These are phyloP conservation scores for Chanos chanos DNA, from an alignment of 2,797 vertebrate genomes.

Conservation along the genomic window DNA sequence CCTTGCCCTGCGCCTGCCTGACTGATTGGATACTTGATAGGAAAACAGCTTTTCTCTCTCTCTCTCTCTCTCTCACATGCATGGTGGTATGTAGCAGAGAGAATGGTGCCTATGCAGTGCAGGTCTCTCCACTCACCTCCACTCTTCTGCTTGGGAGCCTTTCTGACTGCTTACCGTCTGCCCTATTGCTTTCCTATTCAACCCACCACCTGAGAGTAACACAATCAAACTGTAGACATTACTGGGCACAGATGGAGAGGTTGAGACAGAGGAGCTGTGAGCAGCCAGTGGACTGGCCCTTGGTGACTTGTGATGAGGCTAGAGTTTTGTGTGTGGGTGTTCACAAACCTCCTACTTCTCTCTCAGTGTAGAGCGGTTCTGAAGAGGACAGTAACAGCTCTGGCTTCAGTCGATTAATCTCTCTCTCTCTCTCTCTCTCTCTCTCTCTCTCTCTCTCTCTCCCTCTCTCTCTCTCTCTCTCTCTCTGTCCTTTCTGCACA, in stretches of 20 bases:
- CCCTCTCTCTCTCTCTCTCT: neutral
- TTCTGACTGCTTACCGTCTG: too few relatives aligned
- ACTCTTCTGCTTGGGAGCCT: too few relatives aligned
- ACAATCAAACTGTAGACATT: neutral
- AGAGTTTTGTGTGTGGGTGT: conserved; percentile 18
- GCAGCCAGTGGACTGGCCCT: neutral
- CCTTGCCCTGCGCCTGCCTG: conserved; percentile 1
- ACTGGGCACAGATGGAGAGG: neutral
- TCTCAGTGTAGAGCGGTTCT: too few relatives aligned
- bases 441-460: neutral
- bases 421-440: neutral
- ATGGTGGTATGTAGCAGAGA: too few relatives aligned
- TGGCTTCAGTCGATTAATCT: conserved; percentile 18
- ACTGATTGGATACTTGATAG: conserved; percentile 36
- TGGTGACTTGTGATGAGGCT: conserved; percentile 5
- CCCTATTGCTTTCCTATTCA: neutral
- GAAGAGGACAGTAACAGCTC: too few relatives aligned
- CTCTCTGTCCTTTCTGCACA: neutral
- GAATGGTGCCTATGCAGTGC: too few relatives aligned
- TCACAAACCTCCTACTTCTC: neutral
- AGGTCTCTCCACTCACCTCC: too few relatives aligned
- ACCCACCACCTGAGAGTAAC: neutral
- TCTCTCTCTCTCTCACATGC: neutral
- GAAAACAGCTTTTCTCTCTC: conserved; percentile 10
- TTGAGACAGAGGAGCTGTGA: neutral